Conservation (phyloP, 1,140 invertebrate genomes). For the Antheraea pernyi region DNA sequence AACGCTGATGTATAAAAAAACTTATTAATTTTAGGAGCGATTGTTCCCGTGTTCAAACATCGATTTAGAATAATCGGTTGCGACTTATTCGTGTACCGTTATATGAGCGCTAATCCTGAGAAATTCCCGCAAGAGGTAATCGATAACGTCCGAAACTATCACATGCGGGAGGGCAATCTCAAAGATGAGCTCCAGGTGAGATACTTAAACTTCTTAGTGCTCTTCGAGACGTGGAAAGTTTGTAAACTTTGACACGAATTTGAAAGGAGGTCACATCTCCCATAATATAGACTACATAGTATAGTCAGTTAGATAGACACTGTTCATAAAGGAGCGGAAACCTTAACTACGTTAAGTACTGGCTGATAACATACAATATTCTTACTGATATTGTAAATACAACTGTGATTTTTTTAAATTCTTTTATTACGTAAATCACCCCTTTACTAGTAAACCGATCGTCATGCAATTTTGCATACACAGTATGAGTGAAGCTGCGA, state of each 20-base stretch:
- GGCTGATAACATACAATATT: no score
- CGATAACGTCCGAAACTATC: constrained; percentile 82
- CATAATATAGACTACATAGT: neutral
- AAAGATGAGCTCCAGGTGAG: constrained; percentile 78
- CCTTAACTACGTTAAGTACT: no score
- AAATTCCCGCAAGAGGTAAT: constrained; percentile 83
- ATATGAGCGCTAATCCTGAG: constrained; percentile 84
- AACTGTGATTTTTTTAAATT: no score
- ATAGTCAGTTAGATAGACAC: neutral
- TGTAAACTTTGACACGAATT: neutral
- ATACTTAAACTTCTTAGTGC: constrained; percentile 3
- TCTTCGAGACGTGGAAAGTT: neutral
- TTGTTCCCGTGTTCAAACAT: constrained; percentile 83
- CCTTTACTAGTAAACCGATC: no score
- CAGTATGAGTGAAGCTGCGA: no score
- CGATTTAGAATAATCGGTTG: constrained; percentile 84
- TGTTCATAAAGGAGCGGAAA: no score
- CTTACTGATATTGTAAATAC: no score
- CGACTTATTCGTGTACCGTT: constrained; percentile 85
- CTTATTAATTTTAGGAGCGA: constrained; percentile 69
- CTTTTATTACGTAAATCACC: no score
- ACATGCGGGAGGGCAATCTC: constrained; percentile 80
- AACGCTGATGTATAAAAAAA: no score
- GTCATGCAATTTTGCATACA: no score
- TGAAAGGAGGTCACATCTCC: neutral